Base-by-base conservation (phyloP, 2,888 invertebrate genomes). In the Cephus sareptanus region DNA sequence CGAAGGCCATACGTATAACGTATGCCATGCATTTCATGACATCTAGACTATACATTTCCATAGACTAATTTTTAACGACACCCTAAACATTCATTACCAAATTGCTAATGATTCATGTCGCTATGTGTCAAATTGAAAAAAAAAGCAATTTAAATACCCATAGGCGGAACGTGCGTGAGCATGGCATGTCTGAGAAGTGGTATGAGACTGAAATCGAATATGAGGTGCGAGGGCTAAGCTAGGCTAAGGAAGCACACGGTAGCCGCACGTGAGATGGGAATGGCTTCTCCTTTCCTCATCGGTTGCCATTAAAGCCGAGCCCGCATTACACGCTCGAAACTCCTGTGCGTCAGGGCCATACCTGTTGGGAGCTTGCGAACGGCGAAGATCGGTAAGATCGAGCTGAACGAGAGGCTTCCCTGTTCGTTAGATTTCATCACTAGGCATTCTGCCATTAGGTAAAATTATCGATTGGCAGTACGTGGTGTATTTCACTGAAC, bases 181-280 rank as follows among this genome's bases (percentile, higher is more conserved):
- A 81, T 83, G 30, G 81, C 80, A 70, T 70, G 79, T 80, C 82
- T 80, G 77, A 79, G 77, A 56, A 56, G 56, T 56, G 23, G 82
- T 15, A 70, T 78, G 77, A 83, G 82, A 79, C 81, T 89, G 89
- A 89, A 89, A 88, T 88, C 85, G 89, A 89, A 89, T 89, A 89
- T 87, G 88, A 87, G 85, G 79, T 80, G 83, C 85, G 81, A 86
- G 86, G 85, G 85, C 85, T 89, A 83, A 88, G 87, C 86, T 80
- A 79, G 79, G 79, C 79, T 82, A 84, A 84, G 83, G 84, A 85
- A 85, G 85, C 85, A 83, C 82, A 85, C 89, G 83, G 86, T 86
- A 88, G 86, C 85, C 82, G 77, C 82, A 75, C 76, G 76, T 75
- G 79, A 77, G 78, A 81, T 83, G 83, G 82, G 80, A 87, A 86